Evolutionary conservation across 2,888 invertebrate species (phyloP), one percentile per base, ranked within the genome.

Genomic region (Dryobotodes eremita): DNA sequence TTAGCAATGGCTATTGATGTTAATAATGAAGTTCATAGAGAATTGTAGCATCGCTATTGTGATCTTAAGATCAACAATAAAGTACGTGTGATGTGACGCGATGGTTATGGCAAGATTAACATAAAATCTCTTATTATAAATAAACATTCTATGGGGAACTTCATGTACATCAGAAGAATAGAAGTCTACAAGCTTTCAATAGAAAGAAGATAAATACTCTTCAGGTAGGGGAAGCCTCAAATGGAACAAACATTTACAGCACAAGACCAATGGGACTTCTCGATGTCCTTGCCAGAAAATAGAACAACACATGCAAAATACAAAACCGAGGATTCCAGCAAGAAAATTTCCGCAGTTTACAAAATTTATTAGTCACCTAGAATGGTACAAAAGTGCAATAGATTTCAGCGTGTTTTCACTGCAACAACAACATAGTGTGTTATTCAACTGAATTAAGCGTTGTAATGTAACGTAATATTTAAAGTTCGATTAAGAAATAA

Each of bases 401-500:
- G 8, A 83, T 77, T 71, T 26, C 8, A 23, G 15, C 15, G 31
- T 53, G 48, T 79, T 78, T 79, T 50, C 48, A 17, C 0, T 69
- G 62, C 57, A 82, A 53, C 50, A 66, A 77, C 64, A 46, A 50
- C 31, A 13, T 57, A 61, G 66, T 68, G 36, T 71, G 31, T 71
- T 77, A 68, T 64, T 50, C 36, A 50, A 65, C 57, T 36, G 46
- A 46, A 76, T 50, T 50, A 66, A 42, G 36, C 31, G n/a, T 65
- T 57, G 31, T 57, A 65, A 57, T 17, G 23, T 82, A 75, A 55
- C 36, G 84, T 71, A 77, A 75, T 48, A 73, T 68, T 78, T 79
- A 57, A 70, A 79, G 26, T 53, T 46, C 50, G 31, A 79, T 79
- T 80, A 71, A 85, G 59, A 72, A 85, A 81, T 75, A 86, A 75